Conservation (phyloP, 2,113 vertebrate species). For the Rhabdomys dilectus region DNA sequence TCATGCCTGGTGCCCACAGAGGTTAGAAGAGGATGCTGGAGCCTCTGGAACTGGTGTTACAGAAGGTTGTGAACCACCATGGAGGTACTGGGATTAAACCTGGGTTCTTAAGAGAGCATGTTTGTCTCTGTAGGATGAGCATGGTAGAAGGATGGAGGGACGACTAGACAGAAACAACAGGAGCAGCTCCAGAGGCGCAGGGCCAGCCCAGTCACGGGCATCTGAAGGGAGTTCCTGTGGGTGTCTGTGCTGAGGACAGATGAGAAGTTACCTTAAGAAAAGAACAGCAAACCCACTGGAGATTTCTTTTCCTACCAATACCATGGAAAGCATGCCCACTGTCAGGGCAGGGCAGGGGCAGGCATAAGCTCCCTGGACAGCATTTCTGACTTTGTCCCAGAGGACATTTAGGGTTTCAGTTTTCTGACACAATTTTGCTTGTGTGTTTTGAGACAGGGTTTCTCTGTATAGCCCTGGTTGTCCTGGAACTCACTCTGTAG, state of each 20-base stretch:
- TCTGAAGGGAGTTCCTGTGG: rapidly evolving
- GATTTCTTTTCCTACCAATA: neutral
- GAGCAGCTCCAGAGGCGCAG: rapidly evolving
- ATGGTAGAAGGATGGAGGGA: neutral
- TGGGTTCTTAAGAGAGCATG: neutral
- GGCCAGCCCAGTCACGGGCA: neutral
- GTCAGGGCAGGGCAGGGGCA: too few species aligned
- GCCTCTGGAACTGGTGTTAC: neutral
- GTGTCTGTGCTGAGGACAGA: neutral
- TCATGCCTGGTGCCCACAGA: neutral
- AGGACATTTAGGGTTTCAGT: neutral
- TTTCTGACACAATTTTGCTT: neutral
- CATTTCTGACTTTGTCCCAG: too few species aligned
- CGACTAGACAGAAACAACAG: neutral
- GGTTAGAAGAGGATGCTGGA: too few species aligned
- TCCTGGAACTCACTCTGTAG: neutral
- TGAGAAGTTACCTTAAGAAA: neutral
- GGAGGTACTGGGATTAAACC: neutral
- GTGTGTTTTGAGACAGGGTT: neutral
- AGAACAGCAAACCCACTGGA: neutral
- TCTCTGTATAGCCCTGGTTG: neutral
- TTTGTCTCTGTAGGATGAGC: too few species aligned
- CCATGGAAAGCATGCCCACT: neutral
- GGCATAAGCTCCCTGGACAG: rapidly evolving
- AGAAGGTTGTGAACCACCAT: neutral